These are phyloP conservation scores for Sciaenops ocellatus DNA, from an alignment of 2,797 vertebrate species.

Conservation along the genomic window DNA sequence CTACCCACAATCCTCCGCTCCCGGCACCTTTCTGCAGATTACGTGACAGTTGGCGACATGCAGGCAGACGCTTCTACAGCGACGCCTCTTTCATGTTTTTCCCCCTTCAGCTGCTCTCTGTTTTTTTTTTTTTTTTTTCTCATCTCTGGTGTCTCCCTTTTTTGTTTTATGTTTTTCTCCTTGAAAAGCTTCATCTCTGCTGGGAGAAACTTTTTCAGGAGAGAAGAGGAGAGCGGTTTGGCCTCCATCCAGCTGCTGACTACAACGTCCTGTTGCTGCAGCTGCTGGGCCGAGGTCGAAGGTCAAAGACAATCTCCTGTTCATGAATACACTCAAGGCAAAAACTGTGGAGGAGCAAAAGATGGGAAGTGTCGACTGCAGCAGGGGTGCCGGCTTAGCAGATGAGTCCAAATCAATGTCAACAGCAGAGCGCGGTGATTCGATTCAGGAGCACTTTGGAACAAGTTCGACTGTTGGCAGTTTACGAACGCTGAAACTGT, in stretches of 20 bases:
- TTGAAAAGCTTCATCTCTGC: slow-evolving; percentile 25
- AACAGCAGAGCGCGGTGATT: not conserved
- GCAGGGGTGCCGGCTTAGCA: slow-evolving; percentile 53
- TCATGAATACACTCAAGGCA: slow-evolving; percentile 47
- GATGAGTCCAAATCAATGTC: slow-evolving; percentile 63
- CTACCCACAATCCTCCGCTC: slow-evolving; percentile 72
- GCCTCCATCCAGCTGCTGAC: slow-evolving; percentile 63
- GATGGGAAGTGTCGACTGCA: slow-evolving; percentile 64
- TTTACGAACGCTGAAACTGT: slow-evolving; percentile 8
- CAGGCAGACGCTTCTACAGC: slow-evolving; percentile 23
- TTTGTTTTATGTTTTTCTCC: slow-evolving; percentile 1
- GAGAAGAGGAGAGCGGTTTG: slow-evolving; percentile 23
- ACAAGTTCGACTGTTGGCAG: not conserved
- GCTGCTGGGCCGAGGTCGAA: slow-evolving; percentile 52
- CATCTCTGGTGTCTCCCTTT: slow-evolving; percentile 23
- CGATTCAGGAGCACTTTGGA: slow-evolving; percentile 34
- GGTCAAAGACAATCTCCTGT: slow-evolving; percentile 68
- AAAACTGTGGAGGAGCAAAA: slow-evolving; percentile 21
- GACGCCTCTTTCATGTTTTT: slow-evolving; percentile 40
- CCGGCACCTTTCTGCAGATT: slow-evolving; percentile 57
- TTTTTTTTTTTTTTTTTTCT: not conserved
- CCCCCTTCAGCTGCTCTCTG: slow-evolving; percentile 12
- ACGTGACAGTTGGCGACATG: slow-evolving; percentile 60
- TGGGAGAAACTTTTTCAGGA: slow-evolving; percentile 35
- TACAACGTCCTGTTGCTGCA: slow-evolving; percentile 57